Evolutionary conservation across 2,113 vertebrate species (phyloP), one percentile per base, ranked within the genome.

Genomic region (Oreochromis spilurus): DNA sequence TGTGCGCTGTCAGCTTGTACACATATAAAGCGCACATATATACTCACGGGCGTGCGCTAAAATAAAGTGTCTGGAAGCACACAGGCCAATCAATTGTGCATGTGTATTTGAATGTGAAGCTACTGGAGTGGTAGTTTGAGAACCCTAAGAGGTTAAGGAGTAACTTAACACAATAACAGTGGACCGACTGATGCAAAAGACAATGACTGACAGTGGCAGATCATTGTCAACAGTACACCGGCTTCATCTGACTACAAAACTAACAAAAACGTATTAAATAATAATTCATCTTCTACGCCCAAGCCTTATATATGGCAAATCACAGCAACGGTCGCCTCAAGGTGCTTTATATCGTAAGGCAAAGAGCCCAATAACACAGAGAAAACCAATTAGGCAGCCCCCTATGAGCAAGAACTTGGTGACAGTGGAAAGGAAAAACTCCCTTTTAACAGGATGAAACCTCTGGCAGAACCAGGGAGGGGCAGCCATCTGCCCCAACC

Each of bases 51-150:
- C 13, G 40, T 14, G 29, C 31, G 85, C 48, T 21, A 9, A 70
- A 67, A 80, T 38, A n/a, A 79, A 79, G 24, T 53, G 19, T 57
- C 7, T 16, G 45, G 55, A 78, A 43, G 62, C 36, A 7, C 72
- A 24, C 5, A 77, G 53, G 87, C 93, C 72, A 85, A 89, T 89
- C 72, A 54, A 52, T 45, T 38, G 52, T 57, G 24, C 10, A 24
- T 24, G 24, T 87, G 45, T 80, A 55, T 62, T 26, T 86, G 70
- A 55, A 83, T 38, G 43, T 57, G 52, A 58, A 31, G 52, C 38
- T 60, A 67, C 85, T 58, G 83, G 48, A 16, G 34, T 45, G 36
- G 24, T 58, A 79, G 29, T 79, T 67, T 36, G 19, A 11, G 24
- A 38, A 81, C 79, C 40, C 34, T 4, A 1, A 2, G 19, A 65